Base-by-base conservation (phyloP, 2,113 vertebrate genomes). In the Charina bottae region DNA sequence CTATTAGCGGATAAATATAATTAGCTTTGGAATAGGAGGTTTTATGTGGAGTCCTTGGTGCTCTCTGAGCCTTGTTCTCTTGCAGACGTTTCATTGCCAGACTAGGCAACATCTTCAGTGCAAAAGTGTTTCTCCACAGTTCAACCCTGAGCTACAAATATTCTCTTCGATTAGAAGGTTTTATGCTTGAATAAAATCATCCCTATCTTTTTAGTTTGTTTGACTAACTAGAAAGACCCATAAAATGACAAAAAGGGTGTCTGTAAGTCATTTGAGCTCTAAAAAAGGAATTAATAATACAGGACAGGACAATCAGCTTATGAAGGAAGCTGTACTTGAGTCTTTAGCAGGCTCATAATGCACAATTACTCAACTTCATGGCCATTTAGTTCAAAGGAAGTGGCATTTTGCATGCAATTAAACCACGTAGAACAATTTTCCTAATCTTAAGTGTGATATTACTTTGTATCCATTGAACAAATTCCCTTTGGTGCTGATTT, bases 391-490 rank as follows among this genome's bases (percentile, higher is more conserved):
- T 96, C 92, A 87, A 96, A 94, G 90, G 92, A 96, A 93, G 78
- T 96, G 95, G 93, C 93, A 86, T 89, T 96, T 96, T 94, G 94
- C 94, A 90, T 85, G 90, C 88, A 94, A 88, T 95, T 94, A 96
- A 95, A 90, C 93, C 93, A 94, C 59, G 78, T 94, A 92, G 88
- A 95, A 94, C 90, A 92, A 91, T 95, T 97, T 95, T 95, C 87
- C 94, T 96, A 72, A 90, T 95, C 89, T 93, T 93, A 92, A 89
- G 86, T 17, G 0, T 90, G 90, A 89, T 83, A 94, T 96, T 26
- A 28, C 54, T 89, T 55, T 93, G 87, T 59, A 72, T 42, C 92
- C 37, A 15, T 28, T 93, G 91, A 96, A 96, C 92, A 60, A 64
- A 83, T 85, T 33, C 17, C 72, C 58, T 42, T 88, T 1, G 92